Evolutionary conservation across 2,888 invertebrate species (phyloP).

Genomic region (Aricia artaxerxes): DNA sequence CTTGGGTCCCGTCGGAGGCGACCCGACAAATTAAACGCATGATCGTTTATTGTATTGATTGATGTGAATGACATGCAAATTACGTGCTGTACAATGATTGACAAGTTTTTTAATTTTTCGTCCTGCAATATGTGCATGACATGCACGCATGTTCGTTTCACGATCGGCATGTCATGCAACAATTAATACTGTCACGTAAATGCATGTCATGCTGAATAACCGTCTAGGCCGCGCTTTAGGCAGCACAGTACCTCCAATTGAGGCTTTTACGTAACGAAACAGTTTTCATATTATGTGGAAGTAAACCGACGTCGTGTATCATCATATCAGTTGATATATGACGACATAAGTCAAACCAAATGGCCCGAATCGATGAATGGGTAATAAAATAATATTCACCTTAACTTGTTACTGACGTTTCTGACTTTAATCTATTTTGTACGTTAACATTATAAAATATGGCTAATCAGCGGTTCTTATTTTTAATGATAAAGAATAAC

Average conservation of each 20-base stretch:
- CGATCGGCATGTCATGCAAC: too few species aligned
- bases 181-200: too few species aligned
- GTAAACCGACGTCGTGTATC: conserved; percentile 7
- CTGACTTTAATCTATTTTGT: not conserved
- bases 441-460: not conserved
- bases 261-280: not conserved
- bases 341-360: conserved; percentile 14
- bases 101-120: too few species aligned
- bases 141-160: too few species aligned
- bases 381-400: conserved; percentile 10
- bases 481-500: too few species aligned
- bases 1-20: too few species aligned
- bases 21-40: too few species aligned
- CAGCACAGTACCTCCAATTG: not conserved
- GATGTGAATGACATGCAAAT: too few species aligned
- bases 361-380: conserved; percentile 4
- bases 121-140: too few species aligned
- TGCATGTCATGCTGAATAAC: too few species aligned
- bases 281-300: not conserved
- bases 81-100: too few species aligned
- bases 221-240: not conserved
- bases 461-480: not conserved
- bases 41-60: too few species aligned
- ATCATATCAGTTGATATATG: conserved; percentile 16
- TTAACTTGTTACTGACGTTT: conserved; percentile 1